Evolutionary conservation across 1,140 invertebrate genomes (phyloP).

Genomic region (Anoplophora glabripennis): DNA sequence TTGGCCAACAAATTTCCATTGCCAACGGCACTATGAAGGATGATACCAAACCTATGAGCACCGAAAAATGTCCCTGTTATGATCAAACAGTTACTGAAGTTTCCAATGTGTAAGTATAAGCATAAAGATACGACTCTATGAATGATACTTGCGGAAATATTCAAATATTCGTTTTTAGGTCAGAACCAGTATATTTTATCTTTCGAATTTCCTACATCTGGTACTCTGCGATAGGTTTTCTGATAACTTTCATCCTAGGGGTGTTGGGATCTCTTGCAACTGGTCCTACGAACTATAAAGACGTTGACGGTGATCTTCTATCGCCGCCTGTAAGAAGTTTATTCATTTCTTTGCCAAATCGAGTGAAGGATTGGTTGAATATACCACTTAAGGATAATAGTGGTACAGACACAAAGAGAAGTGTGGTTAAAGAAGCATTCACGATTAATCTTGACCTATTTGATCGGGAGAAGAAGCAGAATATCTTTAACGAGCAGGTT

Average conservation of each 20-base stretch:
- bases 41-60: constrained; percentile 50
- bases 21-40: constrained; percentile 51
- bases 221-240: constrained; percentile 66
- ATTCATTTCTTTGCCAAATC: constrained; percentile 8
- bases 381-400: constrained; percentile 12
- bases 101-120: neutral
- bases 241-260: constrained; percentile 62
- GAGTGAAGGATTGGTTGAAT: constrained; percentile 18
- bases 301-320: constrained; percentile 55
- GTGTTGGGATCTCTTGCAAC: constrained; percentile 61
- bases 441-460: no score
- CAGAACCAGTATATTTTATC: constrained; percentile 32
- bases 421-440: no score
- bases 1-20: constrained; percentile 66
- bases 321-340: constrained; percentile 52
- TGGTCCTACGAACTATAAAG: constrained; percentile 54
- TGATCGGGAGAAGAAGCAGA: no score
- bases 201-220: constrained; percentile 72
- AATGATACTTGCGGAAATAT: neutral
- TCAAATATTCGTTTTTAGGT: constrained; percentile 5
- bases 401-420: no score
- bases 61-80: constrained; percentile 50
- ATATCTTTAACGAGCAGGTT: no score
- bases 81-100: neutral
- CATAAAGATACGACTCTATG: neutral